These are phyloP conservation scores for Brachyhypopomus gauderio DNA, from an alignment of 2,113 vertebrate genomes.

Conservation along the genomic window DNA sequence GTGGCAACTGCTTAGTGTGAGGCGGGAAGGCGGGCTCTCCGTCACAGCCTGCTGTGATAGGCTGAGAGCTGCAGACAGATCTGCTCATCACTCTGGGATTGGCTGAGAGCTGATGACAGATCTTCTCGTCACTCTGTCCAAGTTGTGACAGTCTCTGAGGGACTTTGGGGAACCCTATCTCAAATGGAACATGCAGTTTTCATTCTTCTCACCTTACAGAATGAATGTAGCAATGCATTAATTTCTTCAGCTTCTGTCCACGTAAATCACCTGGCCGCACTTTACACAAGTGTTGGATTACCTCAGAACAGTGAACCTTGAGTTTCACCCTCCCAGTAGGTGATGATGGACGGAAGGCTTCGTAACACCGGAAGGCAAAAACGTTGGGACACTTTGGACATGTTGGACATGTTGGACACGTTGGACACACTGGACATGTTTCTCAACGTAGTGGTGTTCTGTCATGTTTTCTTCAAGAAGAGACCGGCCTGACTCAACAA, in stretches of 20 bases:
- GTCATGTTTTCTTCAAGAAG: background rate
- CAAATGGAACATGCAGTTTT: no score
- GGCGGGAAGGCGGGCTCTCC: conserved; percentile 36
- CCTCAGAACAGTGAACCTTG: background rate
- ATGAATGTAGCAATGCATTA: no score
- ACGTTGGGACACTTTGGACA: no score
- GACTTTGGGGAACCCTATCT: conserved; percentile 42
- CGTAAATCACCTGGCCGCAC: no score
- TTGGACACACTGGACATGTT: background rate
- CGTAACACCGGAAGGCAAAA: background rate
- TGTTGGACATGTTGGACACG: no score
- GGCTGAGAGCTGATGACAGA: no score
- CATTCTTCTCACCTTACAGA: background rate
- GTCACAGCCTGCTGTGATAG: conserved; percentile 38
- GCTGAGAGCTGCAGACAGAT: conserved; percentile 28
- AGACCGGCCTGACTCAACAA: background rate
- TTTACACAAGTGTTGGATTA: background rate
- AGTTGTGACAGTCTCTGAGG: background rate
- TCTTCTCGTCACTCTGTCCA: no score
- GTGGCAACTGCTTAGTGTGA: conserved; percentile 56
- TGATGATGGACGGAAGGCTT: background rate
- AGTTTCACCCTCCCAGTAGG: background rate
- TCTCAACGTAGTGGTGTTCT: conserved; percentile 12
- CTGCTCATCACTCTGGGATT: conserved; percentile 19
- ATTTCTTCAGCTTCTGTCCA: no score